phyloP scores from a whole-genome alignment of 2,113 vertebrate species.

The Nymphicus hollandicus region DNA sequence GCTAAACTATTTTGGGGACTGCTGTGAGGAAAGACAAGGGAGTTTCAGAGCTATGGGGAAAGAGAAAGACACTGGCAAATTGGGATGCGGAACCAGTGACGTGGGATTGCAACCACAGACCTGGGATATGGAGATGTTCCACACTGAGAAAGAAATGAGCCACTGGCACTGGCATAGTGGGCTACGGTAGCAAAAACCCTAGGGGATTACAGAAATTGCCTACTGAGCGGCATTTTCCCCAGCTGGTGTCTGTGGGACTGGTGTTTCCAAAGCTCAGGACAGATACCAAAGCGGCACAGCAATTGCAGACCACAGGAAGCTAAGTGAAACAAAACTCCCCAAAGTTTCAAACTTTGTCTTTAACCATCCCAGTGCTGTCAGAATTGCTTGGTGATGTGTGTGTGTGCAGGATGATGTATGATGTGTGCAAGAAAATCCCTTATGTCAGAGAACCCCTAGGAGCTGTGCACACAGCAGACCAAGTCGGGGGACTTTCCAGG shows the following conservation, averaged over 20 bases:
- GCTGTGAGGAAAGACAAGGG: not conserved
- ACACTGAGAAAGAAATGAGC: not conserved
- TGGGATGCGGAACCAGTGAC: not conserved
- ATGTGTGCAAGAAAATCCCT: not conserved
- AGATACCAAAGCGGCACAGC: not conserved
- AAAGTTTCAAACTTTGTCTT: not conserved
- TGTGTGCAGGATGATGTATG: not conserved
- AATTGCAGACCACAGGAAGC: not conserved
- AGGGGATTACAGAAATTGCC: not conserved
- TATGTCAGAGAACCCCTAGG: fast-evolving
- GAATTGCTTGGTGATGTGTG: not conserved
- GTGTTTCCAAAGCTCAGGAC: not conserved
- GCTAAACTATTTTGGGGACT: not conserved
- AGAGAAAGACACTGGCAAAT: not conserved
- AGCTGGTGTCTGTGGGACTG: not conserved
- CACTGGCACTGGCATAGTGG: not conserved
- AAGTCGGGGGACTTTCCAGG: not conserved
- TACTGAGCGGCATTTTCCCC: not conserved
- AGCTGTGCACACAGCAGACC: not conserved
- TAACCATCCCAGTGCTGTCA: not conserved
- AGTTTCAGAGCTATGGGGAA: not conserved
- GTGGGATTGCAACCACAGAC: not conserved
- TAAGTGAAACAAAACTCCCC: not conserved
- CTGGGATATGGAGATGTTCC: not conserved
- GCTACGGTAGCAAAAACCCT: not conserved